Conservation (phyloP, 2,888 invertebrate genomes). For the Brachyopa scutellaris region DNA sequence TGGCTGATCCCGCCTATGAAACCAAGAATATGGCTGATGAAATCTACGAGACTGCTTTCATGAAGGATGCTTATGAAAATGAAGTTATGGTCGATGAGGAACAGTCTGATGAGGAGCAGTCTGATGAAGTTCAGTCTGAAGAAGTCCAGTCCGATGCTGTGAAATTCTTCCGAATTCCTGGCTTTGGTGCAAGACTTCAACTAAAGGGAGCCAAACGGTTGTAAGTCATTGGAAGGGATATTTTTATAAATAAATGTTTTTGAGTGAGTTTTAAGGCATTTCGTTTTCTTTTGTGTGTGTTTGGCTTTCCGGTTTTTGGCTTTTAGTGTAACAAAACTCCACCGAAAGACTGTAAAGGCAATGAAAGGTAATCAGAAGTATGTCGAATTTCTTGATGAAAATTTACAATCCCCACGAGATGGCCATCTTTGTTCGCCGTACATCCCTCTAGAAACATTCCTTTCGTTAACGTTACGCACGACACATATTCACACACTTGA, state of each 20-base stretch:
- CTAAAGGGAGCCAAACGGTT: no score
- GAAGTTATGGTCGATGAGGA: conserved; percentile 10
- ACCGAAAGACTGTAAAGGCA: no score
- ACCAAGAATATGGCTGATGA: conserved; percentile 9
- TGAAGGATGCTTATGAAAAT: conserved; percentile 12
- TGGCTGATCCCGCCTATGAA: conserved; percentile 13
- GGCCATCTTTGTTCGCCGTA: neutral
- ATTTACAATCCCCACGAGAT: neutral
- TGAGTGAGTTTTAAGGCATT: neutral
- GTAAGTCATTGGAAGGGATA: no score
- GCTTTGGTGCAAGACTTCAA: no score
- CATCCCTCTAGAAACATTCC: no score
- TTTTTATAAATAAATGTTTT: neutral
- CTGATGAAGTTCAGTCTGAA: neutral
- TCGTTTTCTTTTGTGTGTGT: neutral
- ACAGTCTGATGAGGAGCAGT: no score
- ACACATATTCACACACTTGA: neutral
- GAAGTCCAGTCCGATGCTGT: no score
- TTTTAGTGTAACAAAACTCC: no score
- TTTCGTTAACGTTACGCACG: no score
- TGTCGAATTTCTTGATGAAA: neutral
- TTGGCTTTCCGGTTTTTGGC: neutral
- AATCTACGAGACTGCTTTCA: neutral
- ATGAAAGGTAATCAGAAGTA: no score
- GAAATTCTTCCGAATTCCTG: no score